Conservation (phyloP, 2,888 invertebrate genomes). For the Lordiphosa andalusiaca region DNA sequence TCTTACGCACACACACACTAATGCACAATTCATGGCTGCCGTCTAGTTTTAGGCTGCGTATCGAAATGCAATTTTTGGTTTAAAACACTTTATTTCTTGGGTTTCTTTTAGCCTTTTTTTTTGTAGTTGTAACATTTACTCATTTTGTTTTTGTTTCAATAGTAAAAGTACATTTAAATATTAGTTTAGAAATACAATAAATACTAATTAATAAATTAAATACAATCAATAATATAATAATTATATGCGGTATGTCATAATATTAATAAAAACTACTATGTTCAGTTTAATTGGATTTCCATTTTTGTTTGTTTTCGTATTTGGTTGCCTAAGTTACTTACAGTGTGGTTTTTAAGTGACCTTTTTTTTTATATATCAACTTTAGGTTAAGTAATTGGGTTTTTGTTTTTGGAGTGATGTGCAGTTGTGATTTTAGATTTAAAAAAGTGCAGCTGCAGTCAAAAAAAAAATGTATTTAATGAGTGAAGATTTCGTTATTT, state of each 20-base stretch:
- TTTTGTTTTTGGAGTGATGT: conserved; percentile 13
- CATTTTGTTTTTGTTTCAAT: conserved; percentile 35
- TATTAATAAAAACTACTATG: conserved; percentile 70
- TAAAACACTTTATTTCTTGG: conserved; percentile 77
- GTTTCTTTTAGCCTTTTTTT: conserved; percentile 55
- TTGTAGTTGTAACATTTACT: conserved; percentile 46
- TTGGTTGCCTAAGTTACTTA: conserved; percentile 42
- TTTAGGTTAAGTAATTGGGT: conserved; percentile 18
- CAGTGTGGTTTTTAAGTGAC: conserved; percentile 32
- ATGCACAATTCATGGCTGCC: conserved; percentile 68
- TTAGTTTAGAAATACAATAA: conserved; percentile 70
- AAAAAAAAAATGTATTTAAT: too few species aligned
- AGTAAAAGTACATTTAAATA: conserved; percentile 71
- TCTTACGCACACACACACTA: conserved; percentile 34
- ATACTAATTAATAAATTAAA: conserved; percentile 77
- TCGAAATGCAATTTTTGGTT: conserved; percentile 63
- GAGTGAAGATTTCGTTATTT: too few species aligned
- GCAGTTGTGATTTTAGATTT: background rate
- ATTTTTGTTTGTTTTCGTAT: conserved; percentile 8
- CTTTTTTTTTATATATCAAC: conserved; percentile 18
- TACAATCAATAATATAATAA: conserved; percentile 68
- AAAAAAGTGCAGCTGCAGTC: conserved; percentile 21
- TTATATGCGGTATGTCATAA: conserved; percentile 25
- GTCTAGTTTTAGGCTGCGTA: conserved; percentile 56
- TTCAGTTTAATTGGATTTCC: conserved; percentile 47